Evolutionary conservation across 2,797 vertebrate genomes (phyloP).

Genomic region (Pseudotriccus pelzelni): DNA sequence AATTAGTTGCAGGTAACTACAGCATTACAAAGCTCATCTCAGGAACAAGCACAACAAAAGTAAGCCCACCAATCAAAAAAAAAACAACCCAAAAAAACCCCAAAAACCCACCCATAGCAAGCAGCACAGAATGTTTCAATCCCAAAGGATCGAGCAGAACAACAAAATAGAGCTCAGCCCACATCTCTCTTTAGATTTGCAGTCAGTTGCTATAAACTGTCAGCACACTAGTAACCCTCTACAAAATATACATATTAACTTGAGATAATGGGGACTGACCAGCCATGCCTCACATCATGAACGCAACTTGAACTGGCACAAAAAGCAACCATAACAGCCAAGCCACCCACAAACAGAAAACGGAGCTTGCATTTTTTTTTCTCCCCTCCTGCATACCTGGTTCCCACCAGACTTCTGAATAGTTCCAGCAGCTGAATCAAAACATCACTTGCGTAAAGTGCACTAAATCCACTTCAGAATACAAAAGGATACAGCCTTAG

Average conservation of each 20-base stretch:
- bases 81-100: neutral
- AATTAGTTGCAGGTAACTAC: neutral
- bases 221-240: neutral
- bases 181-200: neutral
- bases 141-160: neutral
- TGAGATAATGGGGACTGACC: neutral
- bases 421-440: neutral
- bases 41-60: neutral
- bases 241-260: neutral
- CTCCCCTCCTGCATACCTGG: neutral
- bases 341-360: neutral
- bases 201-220: neutral
- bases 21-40: neutral
- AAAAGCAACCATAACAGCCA: neutral
- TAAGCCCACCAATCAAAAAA: neutral
- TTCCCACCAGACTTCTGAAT: neutral
- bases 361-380: neutral
- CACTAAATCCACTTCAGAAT: conserved; percentile 2
- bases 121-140: neutral
- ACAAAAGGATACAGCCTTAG: conserved; percentile 97
- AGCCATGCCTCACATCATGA: neutral
- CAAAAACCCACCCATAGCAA: neutral
- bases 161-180: neutral
- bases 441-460: neutral
- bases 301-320: neutral